Percentiles rank a stretch among this genome's conserved stretches.
These are phyloP conservation scores for Cartodere bifasciata DNA, from an alignment of 2,888 invertebrate genomes.

Conservation along the genomic window DNA sequence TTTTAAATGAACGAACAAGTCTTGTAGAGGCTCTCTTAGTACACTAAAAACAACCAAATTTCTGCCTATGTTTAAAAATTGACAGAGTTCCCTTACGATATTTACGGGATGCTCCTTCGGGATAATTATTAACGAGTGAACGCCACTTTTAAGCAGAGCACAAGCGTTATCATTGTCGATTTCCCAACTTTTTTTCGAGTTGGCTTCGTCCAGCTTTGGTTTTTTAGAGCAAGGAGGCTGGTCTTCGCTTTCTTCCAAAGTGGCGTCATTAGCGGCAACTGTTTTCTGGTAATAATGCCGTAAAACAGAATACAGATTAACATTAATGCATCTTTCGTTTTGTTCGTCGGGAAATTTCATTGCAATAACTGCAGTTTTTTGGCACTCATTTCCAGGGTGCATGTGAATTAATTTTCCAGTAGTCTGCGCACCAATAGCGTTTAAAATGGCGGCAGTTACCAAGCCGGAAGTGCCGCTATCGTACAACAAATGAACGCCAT, in stretches of 20 bases:
- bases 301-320: conserved; percentile 64
- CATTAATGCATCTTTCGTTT: conserved; percentile 53
- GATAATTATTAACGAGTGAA: conserved; percentile 65
- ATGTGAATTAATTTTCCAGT: conserved; percentile 56
- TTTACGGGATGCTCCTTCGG: conserved; percentile 78
- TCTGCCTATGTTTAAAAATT: conserved; percentile 68
- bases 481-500: conserved; percentile 67
- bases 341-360: conserved; percentile 69
- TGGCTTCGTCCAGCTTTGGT: conserved; percentile 11
- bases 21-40: conserved; percentile 72
- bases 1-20: conserved; percentile 69
- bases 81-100: conserved; percentile 59
- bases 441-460: conserved; percentile 68
- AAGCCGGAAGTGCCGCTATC: conserved; percentile 84
- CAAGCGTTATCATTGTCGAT: conserved; percentile 54
- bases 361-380: conserved; percentile 63
- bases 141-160: conserved; percentile 46
- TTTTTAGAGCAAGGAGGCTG: conserved; percentile 16
- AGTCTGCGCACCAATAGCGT: conserved; percentile 56
- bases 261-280: no score
- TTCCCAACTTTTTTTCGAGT: conserved; percentile 54
- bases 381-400: conserved; percentile 71
- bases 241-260: neutral
- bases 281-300: conserved; percentile 51
- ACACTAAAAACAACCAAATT: conserved; percentile 76